Evolutionary conservation across 2,888 invertebrate genomes (phyloP).

Genomic region (Mythimna lalbum): DNA sequence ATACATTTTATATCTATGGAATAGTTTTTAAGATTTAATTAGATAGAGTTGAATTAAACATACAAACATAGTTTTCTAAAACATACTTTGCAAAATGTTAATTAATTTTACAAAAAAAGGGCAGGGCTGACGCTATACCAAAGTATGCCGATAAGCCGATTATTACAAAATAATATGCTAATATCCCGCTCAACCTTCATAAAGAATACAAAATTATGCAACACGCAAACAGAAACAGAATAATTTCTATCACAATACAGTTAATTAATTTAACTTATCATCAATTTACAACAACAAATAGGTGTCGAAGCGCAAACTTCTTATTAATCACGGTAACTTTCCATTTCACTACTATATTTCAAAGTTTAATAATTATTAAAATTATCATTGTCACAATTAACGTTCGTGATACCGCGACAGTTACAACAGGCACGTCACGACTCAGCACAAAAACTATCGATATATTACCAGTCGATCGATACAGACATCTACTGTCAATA

Average conservation of each 20-base stretch:
- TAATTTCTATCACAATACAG: slow-evolving; percentile 28
- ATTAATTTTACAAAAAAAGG: not conserved
- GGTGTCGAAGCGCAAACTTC: slow-evolving; percentile 40
- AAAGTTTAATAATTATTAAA: slow-evolving; percentile 41
- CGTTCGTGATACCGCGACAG: slow-evolving; percentile 42
- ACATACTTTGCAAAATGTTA: not conserved
- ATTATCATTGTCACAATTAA: slow-evolving; percentile 55
- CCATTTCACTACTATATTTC: slow-evolving; percentile 52
- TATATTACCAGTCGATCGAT: slow-evolving; percentile 56
- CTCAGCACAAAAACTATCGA: slow-evolving; percentile 57
- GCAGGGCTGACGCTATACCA: no score
- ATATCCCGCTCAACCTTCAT: slow-evolving; percentile 12
- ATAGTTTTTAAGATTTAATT: not conserved
- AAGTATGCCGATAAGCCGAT: slow-evolving; percentile 33
- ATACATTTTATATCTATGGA: no score
- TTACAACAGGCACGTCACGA: slow-evolving; percentile 49
- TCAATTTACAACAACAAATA: slow-evolving; percentile 53
- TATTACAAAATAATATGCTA: slow-evolving; percentile 43
- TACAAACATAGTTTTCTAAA: not conserved
- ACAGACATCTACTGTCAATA: slow-evolving; percentile 58
- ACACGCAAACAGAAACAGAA: slow-evolving; percentile 31
- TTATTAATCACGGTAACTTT: slow-evolving; percentile 59
- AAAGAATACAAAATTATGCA: slow-evolving; percentile 50
- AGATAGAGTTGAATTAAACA: no score
- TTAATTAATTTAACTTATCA: slow-evolving; percentile 58